These are phyloP conservation scores for Aleiodes leptofemur DNA, from an alignment of 2,888 invertebrate genomes.

Conservation along the genomic window DNA sequence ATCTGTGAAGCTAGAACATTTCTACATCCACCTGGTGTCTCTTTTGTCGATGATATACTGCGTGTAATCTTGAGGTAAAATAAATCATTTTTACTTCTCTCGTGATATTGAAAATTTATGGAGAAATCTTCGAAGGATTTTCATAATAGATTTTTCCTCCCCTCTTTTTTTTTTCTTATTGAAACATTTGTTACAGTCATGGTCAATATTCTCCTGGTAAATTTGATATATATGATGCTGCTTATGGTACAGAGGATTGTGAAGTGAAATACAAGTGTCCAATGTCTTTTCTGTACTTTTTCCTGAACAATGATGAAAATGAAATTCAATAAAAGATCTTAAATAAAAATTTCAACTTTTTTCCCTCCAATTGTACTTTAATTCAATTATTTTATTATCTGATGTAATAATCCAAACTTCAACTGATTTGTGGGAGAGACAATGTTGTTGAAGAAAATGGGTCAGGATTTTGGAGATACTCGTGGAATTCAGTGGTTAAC, in stretches of 20 bases:
- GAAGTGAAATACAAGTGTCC: conserved; percentile 67
- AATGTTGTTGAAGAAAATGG: too few relatives aligned
- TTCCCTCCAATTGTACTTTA: too few relatives aligned
- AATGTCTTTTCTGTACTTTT: conserved; percentile 66
- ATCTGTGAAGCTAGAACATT: conserved; percentile 82
- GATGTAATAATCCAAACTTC: too few relatives aligned
- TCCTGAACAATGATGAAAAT: conserved; percentile 56
- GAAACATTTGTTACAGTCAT: conserved; percentile 59
- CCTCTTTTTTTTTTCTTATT: background rate
- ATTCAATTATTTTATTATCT: too few relatives aligned
- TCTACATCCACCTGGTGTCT: conserved; percentile 79
- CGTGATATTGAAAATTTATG: conserved; percentile 31
- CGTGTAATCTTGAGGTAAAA: conserved; percentile 80
- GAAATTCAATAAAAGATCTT: background rate
- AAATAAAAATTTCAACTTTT: too few relatives aligned
- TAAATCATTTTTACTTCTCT: conserved; percentile 29
- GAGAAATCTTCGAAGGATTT: conserved; percentile 1
- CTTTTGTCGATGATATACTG: conserved; percentile 82
- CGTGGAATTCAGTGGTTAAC: too few relatives aligned
- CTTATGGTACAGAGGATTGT: conserved; percentile 63
- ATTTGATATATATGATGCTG: conserved; percentile 67
- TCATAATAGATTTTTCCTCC: conserved; percentile 26
- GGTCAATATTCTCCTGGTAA: conserved; percentile 52
- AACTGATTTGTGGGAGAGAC: too few relatives aligned
- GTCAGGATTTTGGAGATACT: too few relatives aligned